phyloP scores from a whole-genome alignment of 37 sponge, comb jelly and placozoan genomes.

The Cladorhizidae sp. region DNA sequence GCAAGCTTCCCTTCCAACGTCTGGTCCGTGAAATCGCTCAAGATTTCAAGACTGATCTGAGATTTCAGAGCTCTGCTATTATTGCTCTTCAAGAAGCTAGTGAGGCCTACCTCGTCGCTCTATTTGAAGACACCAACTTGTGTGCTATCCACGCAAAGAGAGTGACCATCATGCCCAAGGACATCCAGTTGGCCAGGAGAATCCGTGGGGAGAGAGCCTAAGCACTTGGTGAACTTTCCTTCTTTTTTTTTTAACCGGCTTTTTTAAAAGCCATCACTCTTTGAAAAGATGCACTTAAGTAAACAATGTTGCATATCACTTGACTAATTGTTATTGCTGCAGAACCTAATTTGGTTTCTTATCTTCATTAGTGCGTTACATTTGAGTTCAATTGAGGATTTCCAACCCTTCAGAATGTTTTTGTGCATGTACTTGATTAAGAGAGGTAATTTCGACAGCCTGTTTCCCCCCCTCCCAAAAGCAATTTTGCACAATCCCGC shows the following conservation, averaged over 20 bases:
- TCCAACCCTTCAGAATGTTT: no score
- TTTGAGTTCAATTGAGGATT: not conserved
- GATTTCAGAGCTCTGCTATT: conserved; percentile 91
- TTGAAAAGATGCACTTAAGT: conserved; percentile 24
- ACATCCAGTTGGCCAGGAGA: conserved; percentile 97
- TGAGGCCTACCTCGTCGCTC: conserved; percentile 97
- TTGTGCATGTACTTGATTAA: no score
- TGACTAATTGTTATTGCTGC: not conserved
- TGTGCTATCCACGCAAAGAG: conserved; percentile 99
- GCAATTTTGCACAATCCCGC: no score
- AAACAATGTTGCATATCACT: not conserved
- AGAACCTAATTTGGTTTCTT: not conserved
- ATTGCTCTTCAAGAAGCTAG: conserved; percentile 92
- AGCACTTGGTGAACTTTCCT: conserved; percentile 3
- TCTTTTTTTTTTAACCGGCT: conserved; percentile 60
- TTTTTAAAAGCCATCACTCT: conserved; percentile 83
- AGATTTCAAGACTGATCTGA: conserved; percentile 92
- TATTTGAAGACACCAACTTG: conserved; percentile 98
- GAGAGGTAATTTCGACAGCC: no score
- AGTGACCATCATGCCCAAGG: conserved; percentile 99
- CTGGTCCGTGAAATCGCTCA: conserved; percentile 92
- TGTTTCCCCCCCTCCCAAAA: no score
- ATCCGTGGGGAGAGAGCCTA: conserved; percentile 97
- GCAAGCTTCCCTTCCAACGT: conserved; percentile 91
- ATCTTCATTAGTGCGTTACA: not conserved